Evolutionary conservation across 2,888 invertebrate genomes (phyloP).

Genomic region (Cecidostiba fungosa): DNA sequence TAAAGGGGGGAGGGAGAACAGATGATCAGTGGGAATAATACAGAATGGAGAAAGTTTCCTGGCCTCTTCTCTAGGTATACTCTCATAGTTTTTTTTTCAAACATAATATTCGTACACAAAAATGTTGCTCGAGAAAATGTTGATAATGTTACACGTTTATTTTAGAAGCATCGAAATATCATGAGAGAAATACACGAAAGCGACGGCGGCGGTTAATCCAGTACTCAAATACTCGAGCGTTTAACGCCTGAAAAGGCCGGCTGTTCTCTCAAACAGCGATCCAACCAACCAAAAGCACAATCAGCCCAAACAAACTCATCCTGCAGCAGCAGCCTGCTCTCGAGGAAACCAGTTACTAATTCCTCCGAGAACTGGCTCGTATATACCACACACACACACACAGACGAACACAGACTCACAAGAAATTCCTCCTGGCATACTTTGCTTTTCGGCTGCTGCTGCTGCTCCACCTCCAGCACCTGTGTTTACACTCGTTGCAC

Average conservation of each 20-base stretch:
- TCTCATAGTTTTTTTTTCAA: too few relatives aligned
- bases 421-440: slow-evolving; percentile 15
- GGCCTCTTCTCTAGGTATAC: not conserved
- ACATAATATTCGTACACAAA: not conserved
- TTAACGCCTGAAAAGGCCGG: slow-evolving; percentile 2
- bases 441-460: slow-evolving; percentile 12
- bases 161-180: not conserved
- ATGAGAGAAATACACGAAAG: too few relatives aligned
- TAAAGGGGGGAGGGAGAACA: slow-evolving; percentile 23
- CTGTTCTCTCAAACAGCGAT: not conserved
- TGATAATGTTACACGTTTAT: too few relatives aligned
- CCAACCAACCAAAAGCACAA: slow-evolving; percentile 4
- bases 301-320: slow-evolving; percentile 17
- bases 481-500: slow-evolving; percentile 72
- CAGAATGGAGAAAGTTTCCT: slow-evolving; percentile 39
- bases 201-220: not conserved
- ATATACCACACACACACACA: not conserved
- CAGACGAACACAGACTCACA: not conserved
- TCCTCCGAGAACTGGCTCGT: not conserved
- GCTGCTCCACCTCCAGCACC: slow-evolving; percentile 65
- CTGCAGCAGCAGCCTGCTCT: not conserved
- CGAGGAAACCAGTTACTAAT: slow-evolving; percentile 14
- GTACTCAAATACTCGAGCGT: not conserved
- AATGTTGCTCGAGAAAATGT: not conserved
- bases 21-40: slow-evolving; percentile 53